phyloP scores from a whole-genome alignment of 2,113 vertebrate species.

The Hydrolagus affinis region DNA sequence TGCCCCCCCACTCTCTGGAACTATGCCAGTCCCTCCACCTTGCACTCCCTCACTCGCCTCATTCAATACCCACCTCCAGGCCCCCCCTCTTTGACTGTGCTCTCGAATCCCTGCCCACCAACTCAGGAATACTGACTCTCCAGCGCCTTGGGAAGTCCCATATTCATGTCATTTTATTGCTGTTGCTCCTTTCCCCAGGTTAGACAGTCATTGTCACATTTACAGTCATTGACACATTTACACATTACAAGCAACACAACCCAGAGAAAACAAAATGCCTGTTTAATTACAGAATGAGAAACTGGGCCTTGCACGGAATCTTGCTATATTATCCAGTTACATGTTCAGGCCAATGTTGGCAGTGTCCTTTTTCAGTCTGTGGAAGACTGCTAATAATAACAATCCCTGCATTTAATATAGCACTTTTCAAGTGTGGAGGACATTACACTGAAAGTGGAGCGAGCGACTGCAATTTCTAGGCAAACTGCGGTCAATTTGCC shows the following conservation, averaged over 20 bases:
- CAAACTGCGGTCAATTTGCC: background rate
- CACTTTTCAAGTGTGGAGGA: background rate
- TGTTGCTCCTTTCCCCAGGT: background rate
- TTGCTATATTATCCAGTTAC: background rate
- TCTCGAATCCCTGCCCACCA: no score
- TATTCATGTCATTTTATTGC: no score
- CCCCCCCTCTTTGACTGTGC: no score
- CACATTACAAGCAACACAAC: background rate
- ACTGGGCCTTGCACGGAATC: no score
- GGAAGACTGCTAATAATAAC: background rate
- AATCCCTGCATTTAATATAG: background rate
- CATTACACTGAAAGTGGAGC: background rate
- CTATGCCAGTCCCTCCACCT: no score
- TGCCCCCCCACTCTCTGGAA: no score
- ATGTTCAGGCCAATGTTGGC: background rate
- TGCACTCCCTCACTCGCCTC: no score
- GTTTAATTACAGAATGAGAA: background rate
- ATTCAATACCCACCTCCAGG: no score
- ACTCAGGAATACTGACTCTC: no score
- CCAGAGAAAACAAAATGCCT: background rate
- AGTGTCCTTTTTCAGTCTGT: background rate
- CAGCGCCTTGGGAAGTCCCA: no score
- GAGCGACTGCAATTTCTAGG: background rate
- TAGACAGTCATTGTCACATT: background rate
- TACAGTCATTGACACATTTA: background rate